Evolutionary conservation across 2,113 vertebrate genomes (phyloP).

Genomic region (Cranoglanis bouderius): DNA sequence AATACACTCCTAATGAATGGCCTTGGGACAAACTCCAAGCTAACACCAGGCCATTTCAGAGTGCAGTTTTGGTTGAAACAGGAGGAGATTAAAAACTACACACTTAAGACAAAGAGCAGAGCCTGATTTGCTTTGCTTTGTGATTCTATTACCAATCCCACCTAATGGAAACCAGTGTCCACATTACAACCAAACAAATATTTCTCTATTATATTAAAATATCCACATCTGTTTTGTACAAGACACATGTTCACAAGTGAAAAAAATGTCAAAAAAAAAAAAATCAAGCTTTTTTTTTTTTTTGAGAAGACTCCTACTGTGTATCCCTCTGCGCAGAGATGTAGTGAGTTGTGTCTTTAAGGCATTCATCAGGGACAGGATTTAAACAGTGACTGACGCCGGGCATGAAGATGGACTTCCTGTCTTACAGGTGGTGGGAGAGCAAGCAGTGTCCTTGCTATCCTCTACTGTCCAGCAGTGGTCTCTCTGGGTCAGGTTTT

Average conservation of each 20-base stretch:
- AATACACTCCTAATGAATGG: conserved; percentile 38
- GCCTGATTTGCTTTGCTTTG: conserved; percentile 31
- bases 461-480: conserved; percentile 48
- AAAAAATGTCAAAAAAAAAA: conserved; percentile 55
- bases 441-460: conserved; percentile 47
- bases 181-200: conserved; percentile 69
- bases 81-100: conserved; percentile 70
- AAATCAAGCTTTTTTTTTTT: conserved; percentile 53
- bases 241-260: conserved; percentile 75
- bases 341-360: conserved; percentile 72
- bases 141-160: conserved; percentile 59
- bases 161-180: conserved; percentile 73
- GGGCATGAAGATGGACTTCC: conserved; percentile 57
- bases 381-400: conserved; percentile 65
- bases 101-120: conserved; percentile 66
- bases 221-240: conserved; percentile 77
- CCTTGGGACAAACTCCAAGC: conserved; percentile 46
- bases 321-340: conserved; percentile 69
- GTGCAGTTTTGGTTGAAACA: conserved; percentile 70
- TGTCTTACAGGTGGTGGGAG: conserved; percentile 54
- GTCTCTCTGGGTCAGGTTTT: conserved; percentile 5
- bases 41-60: conserved; percentile 53
- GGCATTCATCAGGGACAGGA: conserved; percentile 74
- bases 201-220: conserved; percentile 79
- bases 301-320: conserved; percentile 67